A percentile compares a stretch with the other conserved stretches of the same genome.
Evolutionary conservation across 2,113 vertebrate genomes (phyloP).

Genomic region (Upupa epops): DNA sequence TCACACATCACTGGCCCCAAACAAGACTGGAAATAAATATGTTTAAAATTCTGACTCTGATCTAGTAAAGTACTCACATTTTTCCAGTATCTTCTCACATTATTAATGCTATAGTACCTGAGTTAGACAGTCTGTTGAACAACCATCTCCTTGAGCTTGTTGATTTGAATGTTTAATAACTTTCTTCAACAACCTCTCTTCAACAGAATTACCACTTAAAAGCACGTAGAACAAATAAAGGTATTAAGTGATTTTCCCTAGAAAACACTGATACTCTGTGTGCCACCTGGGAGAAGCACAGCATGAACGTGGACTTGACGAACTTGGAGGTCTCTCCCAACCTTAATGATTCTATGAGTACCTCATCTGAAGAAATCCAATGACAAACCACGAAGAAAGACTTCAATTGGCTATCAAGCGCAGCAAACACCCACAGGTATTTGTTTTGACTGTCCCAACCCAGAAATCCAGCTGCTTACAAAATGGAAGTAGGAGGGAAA

Average conservation of each 20-base stretch:
- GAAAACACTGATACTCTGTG: background rate
- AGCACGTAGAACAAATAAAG: constrained; percentile 67
- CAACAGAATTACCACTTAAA: constrained; percentile 87
- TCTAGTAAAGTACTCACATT: background rate
- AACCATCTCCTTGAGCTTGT: constrained; percentile 86
- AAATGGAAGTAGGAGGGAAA: background rate
- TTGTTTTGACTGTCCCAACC: background rate
- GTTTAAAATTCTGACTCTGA: background rate
- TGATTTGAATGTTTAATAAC: constrained; percentile 85
- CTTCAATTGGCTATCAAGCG: background rate
- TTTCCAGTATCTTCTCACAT: background rate
- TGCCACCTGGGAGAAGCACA: background rate
- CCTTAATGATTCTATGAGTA: background rate
- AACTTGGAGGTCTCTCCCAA: no score
- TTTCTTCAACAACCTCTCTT: constrained; percentile 89
- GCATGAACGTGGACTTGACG: background rate
- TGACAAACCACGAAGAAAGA: background rate
- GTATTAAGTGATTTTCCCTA: background rate
- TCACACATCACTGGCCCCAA: background rate
- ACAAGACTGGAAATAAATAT: background rate
- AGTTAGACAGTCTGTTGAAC: constrained; percentile 84
- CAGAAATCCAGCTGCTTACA: background rate
- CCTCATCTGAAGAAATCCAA: background rate
- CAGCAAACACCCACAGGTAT: background rate
- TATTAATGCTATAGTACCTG: constrained; percentile 71